Base-by-base conservation (phyloP, 2,888 invertebrate genomes). In the Seira sanloemensis region DNA sequence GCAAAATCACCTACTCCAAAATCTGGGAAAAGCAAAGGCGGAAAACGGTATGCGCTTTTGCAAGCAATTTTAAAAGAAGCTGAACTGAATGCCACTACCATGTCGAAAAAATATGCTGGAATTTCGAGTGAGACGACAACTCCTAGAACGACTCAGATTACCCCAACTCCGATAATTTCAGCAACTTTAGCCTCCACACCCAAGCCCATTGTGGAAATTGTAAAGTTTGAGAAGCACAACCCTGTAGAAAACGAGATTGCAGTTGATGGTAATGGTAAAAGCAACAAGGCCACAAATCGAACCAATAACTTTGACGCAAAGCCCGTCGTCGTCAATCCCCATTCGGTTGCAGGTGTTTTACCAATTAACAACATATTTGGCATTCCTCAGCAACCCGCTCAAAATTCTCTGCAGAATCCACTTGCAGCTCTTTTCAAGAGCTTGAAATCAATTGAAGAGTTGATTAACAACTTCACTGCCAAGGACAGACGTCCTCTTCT, bases 61-160 rank as follows among this genome's bases (percentile, higher is more conserved):
- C 81, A 81, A 24, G 21, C 18, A 16, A 67, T 81, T 16, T 46
- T 75, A 27, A 58, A 69, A 27, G 80, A 80, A 68, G 37, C 58
- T n/a, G 74, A 74, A 62, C 9, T 12, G 18, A 78, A 69, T 12
- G 27, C 27, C 5, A 78, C 19, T 2, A 26, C 12, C 16, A 24
- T n/a, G 50, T 18, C 16, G n/a, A 50, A 18, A 50, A 50, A 16
- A 37, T n/a, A n/a, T n/a, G n/a, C n/a, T n/a, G n/a, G n/a, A n/a
- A n/a, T 37, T 37, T 7, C 37, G 37, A 37, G 5, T 37, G 5
- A 50, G 16, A 7, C 19, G 19, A 37, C 66, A 24, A 27, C 75
- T 24, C 23, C 24, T 0, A 46, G 24, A 21, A 26, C 68, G 25
- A n/a, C 19, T 68, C 23, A 68, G 54, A 18, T 19, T 68, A 26